These are phyloP conservation scores for Rhopalosiphum padi DNA, from an alignment of 1,140 invertebrate species.

Conservation along the genomic window DNA sequence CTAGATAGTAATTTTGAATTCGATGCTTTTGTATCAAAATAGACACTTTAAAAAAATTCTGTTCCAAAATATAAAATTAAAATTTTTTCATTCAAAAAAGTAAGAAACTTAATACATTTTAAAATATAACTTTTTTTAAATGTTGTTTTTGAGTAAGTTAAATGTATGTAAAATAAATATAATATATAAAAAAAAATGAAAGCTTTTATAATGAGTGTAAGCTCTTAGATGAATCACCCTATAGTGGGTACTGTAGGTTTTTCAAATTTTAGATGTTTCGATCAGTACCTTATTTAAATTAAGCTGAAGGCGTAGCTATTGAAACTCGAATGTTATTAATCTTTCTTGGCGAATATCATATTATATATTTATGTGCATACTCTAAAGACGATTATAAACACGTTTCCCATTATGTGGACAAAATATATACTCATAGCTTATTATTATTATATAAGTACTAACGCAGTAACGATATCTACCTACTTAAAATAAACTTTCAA, in stretches of 20 bases:
- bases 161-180: not conserved
- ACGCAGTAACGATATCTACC: not conserved
- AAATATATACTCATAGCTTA: not conserved
- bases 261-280: not conserved
- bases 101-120: not conserved
- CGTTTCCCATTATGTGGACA: not conserved
- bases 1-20: not conserved
- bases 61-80: not conserved
- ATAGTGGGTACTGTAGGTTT: too few relatives aligned
- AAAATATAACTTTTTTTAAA: too few relatives aligned
- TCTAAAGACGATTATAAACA: not conserved
- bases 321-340: not conserved
- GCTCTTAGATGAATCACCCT: not conserved
- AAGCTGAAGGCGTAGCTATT: not conserved
- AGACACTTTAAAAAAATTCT: not conserved
- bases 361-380: not conserved
- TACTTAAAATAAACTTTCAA: not conserved
- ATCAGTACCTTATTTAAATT: not conserved
- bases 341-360: not conserved
- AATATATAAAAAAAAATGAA: not conserved
- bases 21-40: not conserved
- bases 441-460: too few relatives aligned
- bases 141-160: not conserved
- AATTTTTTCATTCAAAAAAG: not conserved
- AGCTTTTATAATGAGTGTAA: not conserved